A percentile compares a stretch with the other conserved stretches of the same genome.
Evolutionary conservation across 2,888 invertebrate genomes (phyloP).

Genomic region (Zygogramma bicolorata): DNA sequence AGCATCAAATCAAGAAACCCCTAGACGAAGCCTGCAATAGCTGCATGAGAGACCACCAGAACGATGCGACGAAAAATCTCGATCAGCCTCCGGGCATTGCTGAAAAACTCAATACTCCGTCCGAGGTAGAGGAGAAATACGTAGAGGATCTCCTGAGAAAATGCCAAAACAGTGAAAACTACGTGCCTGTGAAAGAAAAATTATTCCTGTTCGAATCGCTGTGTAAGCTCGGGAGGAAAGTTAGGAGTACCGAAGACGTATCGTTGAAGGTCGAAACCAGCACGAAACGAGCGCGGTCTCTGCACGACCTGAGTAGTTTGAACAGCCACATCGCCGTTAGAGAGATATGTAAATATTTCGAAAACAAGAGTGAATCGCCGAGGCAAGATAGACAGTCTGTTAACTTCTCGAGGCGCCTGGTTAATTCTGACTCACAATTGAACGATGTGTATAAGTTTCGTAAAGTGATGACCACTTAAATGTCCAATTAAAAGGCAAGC

Average conservation of each 20-base stretch:
- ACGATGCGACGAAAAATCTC: background rate
- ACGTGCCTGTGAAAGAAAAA: constrained; percentile 79
- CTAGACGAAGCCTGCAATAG: constrained; percentile 24
- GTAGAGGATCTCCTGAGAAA: constrained; percentile 69
- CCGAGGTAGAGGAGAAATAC: constrained; percentile 61
- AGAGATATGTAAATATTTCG: constrained; percentile 80
- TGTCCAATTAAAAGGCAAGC: constrained; percentile 3
- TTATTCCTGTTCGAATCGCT: constrained; percentile 78
- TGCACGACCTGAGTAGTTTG: constrained; percentile 73
- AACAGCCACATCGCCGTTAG: constrained; percentile 70
- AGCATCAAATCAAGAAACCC: constrained; percentile 8
- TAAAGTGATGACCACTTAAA: constrained; percentile 38
- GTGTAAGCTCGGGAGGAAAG: constrained; percentile 73
- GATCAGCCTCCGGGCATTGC: background rate
- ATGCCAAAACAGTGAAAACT: constrained; percentile 73
- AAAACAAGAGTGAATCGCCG: constrained; percentile 65
- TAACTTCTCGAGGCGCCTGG: constrained; percentile 25
- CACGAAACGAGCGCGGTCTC: constrained; percentile 73
- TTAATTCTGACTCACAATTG: constrained; percentile 37
- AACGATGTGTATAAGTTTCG: constrained; percentile 41
- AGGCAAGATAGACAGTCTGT: constrained; percentile 21
- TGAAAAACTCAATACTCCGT: constrained; percentile 13
- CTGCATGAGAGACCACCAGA: constrained; percentile 28
- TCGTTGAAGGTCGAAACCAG: constrained; percentile 62
- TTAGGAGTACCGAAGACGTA: constrained; percentile 76